Evolutionary conservation across 1,140 invertebrate genomes (phyloP).

Genomic region (Sipha flava): DNA sequence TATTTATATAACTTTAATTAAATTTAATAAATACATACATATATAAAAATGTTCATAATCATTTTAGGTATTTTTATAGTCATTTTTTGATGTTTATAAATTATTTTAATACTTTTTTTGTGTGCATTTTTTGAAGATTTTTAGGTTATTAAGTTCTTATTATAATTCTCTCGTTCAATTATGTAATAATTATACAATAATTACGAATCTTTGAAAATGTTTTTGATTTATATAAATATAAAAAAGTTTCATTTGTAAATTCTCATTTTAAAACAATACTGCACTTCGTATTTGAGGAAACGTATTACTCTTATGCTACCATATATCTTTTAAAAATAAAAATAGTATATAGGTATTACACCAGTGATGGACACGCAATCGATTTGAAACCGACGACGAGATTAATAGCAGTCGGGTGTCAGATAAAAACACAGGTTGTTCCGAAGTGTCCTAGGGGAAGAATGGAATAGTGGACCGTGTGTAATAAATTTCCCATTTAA

Average conservation of each 20-base stretch:
- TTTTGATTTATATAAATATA: background rate
- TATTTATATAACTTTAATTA: no score
- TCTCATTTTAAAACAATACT: background rate
- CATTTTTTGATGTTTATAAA: no score
- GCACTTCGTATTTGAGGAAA: no score
- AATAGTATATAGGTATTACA: background rate
- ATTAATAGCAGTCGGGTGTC: background rate
- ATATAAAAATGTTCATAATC: no score
- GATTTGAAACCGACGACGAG: background rate
- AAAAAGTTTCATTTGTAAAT: background rate
- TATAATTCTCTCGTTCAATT: background rate
- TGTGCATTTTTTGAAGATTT: no score
- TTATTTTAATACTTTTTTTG: no score
- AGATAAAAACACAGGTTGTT: constrained; percentile 15
- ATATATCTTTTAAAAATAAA: background rate
- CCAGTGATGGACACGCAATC: background rate
- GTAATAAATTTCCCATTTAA: constrained; percentile 11
- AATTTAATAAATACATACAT: no score
- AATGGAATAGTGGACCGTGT: background rate
- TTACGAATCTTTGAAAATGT: background rate
- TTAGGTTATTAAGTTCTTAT: background rate
- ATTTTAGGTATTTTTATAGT: no score
- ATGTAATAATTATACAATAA: background rate
- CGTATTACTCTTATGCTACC: no score
- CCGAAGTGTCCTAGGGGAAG: background rate